Evolutionary conservation across 2,113 vertebrate species (phyloP).

Genomic region (Aythya baeri): DNA sequence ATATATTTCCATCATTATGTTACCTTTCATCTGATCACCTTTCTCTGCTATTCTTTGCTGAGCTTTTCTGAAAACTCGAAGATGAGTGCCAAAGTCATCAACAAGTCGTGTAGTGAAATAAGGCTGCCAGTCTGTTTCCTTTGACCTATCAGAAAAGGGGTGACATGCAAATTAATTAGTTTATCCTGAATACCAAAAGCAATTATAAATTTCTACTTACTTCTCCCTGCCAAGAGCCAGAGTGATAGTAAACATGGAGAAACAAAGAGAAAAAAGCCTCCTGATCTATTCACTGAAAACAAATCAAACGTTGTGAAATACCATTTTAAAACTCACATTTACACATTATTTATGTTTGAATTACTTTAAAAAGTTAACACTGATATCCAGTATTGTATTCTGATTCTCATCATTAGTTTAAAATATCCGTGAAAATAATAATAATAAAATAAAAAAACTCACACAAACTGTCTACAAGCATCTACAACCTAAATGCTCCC

Average conservation of each 20-base stretch:
- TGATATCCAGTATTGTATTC: not conserved
- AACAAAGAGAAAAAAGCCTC: not conserved
- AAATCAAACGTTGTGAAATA: not conserved
- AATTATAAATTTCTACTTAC: not conserved
- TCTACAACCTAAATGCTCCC: not conserved
- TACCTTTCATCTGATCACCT: slow-evolving; percentile 92
- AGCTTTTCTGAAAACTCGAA: slow-evolving; percentile 97
- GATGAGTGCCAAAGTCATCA: slow-evolving; percentile 97
- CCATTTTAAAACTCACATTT: not conserved
- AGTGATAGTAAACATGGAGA: not conserved
- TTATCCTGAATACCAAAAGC: not conserved
- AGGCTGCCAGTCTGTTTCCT: slow-evolving; percentile 99
- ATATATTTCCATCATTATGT: not conserved
- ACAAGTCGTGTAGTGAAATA: slow-evolving; percentile 98
- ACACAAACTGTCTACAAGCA: not conserved
- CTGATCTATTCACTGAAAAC: not conserved
- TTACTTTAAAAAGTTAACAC: not conserved
- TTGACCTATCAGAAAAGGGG: slow-evolving; percentile 82
- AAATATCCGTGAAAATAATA: not conserved
- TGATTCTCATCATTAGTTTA: not conserved
- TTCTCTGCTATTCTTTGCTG: slow-evolving; percentile 92
- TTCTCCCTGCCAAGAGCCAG: not conserved
- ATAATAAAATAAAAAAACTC: not conserved
- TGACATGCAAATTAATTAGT: not conserved
- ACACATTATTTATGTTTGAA: not conserved